Evolutionary conservation across 2,113 vertebrate species (phyloP), one percentile per base, ranked within the genome.

Genomic region (Dissostichus mawsoni): DNA sequence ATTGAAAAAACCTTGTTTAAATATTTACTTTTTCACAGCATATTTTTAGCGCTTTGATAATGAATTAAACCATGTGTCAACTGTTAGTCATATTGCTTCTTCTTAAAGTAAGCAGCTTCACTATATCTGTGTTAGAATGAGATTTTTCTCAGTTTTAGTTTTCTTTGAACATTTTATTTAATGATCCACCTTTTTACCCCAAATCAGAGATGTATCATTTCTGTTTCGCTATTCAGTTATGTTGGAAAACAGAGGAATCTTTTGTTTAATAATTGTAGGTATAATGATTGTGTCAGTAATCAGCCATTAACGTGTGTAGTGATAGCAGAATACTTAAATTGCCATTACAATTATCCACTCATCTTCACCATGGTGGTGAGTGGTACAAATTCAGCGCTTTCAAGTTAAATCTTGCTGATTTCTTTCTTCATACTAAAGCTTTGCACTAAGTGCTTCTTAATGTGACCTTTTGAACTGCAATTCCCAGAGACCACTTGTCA

Each of bases 401-500:
- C 10, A 29, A 5, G 20, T 9, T 7, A 18, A 23, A 29, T 29
- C 29, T 29, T 29, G 29, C 29, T 29, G 29, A 29, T 29, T 29
- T 29, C 4, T 29, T 29, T 29, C 29, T 29, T 29, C 29, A 29
- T 29, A 29, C 29, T 29, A 29, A 4, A 29, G 29, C 29, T 29
- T 4, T 29, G 29, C 29, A 29, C 53, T 47, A 47, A 47, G 13
- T 18, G 8, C 52, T 44, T 36, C 33, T 44, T 23, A 56, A 44
- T 56, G 33, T 70, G 68, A 70, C 53, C 52, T 16, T 56, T 70
- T 56, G 36, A 57, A 45, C 36, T 45, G 20, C 41, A 69, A 44
- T 45, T 57, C n/a, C 68, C 36, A 45, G 36, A 57, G 13, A 47
- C 45, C 53, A 57, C 53, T 17, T 45, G 50, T 20, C 29, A 52